Evolutionary conservation across 1,140 invertebrate genomes (phyloP).

Genomic region (Heliothis subflexa): DNA sequence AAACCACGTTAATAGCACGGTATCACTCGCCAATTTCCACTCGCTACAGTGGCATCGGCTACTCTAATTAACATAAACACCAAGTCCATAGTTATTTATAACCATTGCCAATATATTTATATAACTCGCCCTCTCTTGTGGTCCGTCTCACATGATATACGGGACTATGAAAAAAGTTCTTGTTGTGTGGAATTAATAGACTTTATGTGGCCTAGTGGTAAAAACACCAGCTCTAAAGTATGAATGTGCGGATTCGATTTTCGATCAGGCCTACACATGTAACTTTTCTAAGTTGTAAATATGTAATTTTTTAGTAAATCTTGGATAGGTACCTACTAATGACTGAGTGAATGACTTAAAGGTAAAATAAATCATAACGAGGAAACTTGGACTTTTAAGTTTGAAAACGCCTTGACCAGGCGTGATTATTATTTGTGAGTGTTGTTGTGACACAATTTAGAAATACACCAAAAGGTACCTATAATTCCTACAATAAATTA

Average conservation of each 20-base stretch:
- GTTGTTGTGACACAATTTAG: no score
- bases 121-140: constrained; percentile 18
- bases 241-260: no score
- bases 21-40: constrained; percentile 48
- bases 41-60: constrained; percentile 73
- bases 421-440: no score
- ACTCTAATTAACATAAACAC: constrained; percentile 84
- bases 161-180: constrained; percentile 19
- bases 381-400: no score
- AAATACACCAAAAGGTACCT: not conserved
- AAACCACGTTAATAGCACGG: constrained; percentile 51
- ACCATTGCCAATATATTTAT: constrained; percentile 66
- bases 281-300: no score
- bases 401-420: no score
- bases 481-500: not conserved
- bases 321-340: no score
- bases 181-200: constrained; percentile 27
- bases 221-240: not conserved
- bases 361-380: no score
- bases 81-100: constrained; percentile 71
- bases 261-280: no score
- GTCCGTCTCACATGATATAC: constrained; percentile 9
- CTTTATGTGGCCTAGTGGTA: no score
- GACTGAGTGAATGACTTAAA: no score
- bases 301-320: no score